Base-by-base conservation (phyloP, 2,797 vertebrate genomes). In the Myoxocephalus aenaeus region DNA sequence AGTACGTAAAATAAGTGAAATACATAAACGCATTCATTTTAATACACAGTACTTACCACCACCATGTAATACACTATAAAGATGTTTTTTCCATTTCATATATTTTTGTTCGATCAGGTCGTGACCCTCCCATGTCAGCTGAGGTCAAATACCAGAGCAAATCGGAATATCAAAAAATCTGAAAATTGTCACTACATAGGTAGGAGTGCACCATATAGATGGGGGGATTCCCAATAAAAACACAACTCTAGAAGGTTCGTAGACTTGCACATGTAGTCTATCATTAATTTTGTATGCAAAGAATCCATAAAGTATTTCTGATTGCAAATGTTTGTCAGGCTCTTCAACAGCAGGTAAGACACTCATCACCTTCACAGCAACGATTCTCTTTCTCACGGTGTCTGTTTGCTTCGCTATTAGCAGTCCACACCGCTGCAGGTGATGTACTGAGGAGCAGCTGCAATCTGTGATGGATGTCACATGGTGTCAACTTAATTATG, bases 391-490 rank as follows among this genome's bases (percentile, higher is more conserved):
- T 48, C 18, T n/a, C 46, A 4, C 1, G 2, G n/a, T 22, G 50
- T 51, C n/a, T 22, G n/a, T 22, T 11, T 12, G n/a, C 4, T 7
- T 8, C 18, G 3, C 46, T 48, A 18, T 20, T 18, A 48, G 46
- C 46, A 48, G 46, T 48, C 46, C 20, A 48, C 18, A 22, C 25
- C 40, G 32, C 57, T 56, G 53, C 25, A 48, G 34, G 27, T 62
- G 29, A 56, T 63, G 77, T 18, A 34, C 27, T 51, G 46, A n/a
- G 11, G 17, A 38, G 11, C 38, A 29, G 32, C 11, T 42, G 15
- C 7, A 58, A 4, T 22, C 5, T 77, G 56, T 50, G 13, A 51
- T 38, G 76, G 36, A 79, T 65, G 61, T 32, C 81, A 59, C 40
- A 62, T 11, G 25, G 27, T 27, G n/a, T 46, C 25, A 48, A 22